A percentile compares a stretch with the other conserved stretches of the same genome.
Conservation (phyloP, 2,888 invertebrate species). For the Uloborus plumipes region DNA sequence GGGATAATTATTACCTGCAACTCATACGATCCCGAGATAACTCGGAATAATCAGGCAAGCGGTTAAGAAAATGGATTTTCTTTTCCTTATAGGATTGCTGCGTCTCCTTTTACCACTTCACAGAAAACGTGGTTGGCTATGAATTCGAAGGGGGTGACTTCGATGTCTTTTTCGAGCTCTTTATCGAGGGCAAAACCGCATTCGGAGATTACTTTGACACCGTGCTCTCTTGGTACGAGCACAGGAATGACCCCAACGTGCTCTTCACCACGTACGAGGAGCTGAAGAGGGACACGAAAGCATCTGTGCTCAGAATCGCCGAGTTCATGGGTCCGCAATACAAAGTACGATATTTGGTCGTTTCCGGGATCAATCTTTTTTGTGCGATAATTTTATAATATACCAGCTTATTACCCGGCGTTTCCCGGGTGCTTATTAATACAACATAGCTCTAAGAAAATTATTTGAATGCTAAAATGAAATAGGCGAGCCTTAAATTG, state of each 20-base stretch:
- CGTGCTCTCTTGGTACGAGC: slow-evolving; percentile 51
- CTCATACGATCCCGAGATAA: no score
- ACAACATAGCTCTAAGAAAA: no score
- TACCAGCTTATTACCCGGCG: no score
- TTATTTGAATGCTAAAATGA: no score
- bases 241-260: slow-evolving; percentile 68
- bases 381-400: no score
- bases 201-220: slow-evolving; percentile 58
- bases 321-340: slow-evolving; percentile 61
- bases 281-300: slow-evolving; percentile 68
- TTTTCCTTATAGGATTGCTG: slow-evolving; percentile 71
- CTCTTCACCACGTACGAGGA: slow-evolving; percentile 71
- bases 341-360: not conserved
- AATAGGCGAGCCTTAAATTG: no score
- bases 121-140: slow-evolving; percentile 1
- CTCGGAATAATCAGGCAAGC: no score
- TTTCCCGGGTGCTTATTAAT: no score
- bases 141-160: slow-evolving; percentile 56
- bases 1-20: no score
- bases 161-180: slow-evolving; percentile 71
- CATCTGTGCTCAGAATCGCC: slow-evolving; percentile 64
- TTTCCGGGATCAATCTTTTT: no score
- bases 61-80: no score
- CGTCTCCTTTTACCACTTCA: slow-evolving; percentile 72
- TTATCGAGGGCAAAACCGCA: slow-evolving; percentile 69